Conservation (phyloP, 2,888 invertebrate genomes). For the Mylabris sibirica region DNA sequence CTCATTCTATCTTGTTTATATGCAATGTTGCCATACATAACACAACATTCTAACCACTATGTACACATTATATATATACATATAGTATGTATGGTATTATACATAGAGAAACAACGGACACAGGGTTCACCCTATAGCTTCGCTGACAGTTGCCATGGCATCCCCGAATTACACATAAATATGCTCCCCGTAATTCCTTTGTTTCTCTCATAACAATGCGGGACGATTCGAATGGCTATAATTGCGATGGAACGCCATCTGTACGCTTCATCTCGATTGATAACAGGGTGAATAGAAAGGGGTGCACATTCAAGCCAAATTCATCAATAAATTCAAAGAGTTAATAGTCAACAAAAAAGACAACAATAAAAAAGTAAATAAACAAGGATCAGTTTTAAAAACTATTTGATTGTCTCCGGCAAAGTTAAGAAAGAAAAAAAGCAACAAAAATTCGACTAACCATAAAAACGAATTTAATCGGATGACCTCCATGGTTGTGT, state of each 20-base stretch:
- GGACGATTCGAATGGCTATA: slow-evolving; percentile 34
- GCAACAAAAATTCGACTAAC: slow-evolving; percentile 46
- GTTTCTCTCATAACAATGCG: slow-evolving; percentile 45
- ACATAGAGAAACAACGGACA: slow-evolving; percentile 40
- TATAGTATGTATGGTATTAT: slow-evolving; percentile 46
- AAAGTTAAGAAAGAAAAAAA: neutral
- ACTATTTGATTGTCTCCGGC: neutral
- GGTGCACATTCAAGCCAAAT: slow-evolving; percentile 15
- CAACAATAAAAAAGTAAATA: neutral
- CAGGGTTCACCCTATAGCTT: slow-evolving; percentile 35
- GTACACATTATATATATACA: neutral
- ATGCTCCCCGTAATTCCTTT: slow-evolving; percentile 49
- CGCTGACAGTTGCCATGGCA: slow-evolving; percentile 42
- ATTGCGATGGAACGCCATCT: slow-evolving; percentile 33
- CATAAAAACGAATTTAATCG: slow-evolving; percentile 62
- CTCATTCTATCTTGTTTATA: slow-evolving; percentile 58
- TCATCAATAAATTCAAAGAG: slow-evolving; percentile 10
- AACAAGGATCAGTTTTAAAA: neutral
- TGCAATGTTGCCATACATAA: slow-evolving; percentile 21
- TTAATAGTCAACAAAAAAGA: neutral
- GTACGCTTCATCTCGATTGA: slow-evolving; percentile 27
- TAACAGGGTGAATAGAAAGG: slow-evolving; percentile 18
- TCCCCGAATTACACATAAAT: slow-evolving; percentile 52
- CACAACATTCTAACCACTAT: slow-evolving; percentile 34
- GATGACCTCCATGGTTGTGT: slow-evolving; percentile 60